These are phyloP conservation scores for Lepidurus couesii DNA, from an alignment of 1,140 invertebrate species.

Conservation along the genomic window DNA sequence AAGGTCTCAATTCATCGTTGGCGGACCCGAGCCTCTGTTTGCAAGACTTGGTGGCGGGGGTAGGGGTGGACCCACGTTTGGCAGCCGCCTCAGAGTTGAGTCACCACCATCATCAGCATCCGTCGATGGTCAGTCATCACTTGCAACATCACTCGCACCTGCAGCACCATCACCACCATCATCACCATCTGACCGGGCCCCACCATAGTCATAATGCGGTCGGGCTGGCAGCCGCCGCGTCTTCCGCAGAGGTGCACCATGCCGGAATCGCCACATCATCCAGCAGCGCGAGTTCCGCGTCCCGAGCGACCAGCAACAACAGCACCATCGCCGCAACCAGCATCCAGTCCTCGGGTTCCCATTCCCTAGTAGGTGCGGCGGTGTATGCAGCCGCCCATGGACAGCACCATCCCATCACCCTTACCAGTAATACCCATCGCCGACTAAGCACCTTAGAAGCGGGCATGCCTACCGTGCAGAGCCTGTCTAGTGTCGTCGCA, in stretches of 20 bases:
- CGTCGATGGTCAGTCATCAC: slow-evolving; percentile 28
- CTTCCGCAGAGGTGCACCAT: neutral
- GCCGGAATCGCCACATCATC: neutral
- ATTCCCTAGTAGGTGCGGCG: slow-evolving; percentile 10
- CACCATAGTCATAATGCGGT: slow-evolving; percentile 14
- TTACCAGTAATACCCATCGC: neutral
- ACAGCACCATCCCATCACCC: slow-evolving; percentile 8
- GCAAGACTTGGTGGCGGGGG: slow-evolving; percentile 34
- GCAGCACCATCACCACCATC: slow-evolving; percentile 24
- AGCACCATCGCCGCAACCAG: slow-evolving; percentile 24
- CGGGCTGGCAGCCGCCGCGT: neutral
- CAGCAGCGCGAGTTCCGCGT: neutral
- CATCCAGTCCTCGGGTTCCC: slow-evolving; percentile 1
- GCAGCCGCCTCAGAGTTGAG: slow-evolving; percentile 3
- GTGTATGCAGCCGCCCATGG: slow-evolving; percentile 12
- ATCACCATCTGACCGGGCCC: slow-evolving; percentile 20
- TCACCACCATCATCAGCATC: slow-evolving; percentile 20
- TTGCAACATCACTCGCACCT: slow-evolving; percentile 30
- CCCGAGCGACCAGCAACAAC: slow-evolving; percentile 1
- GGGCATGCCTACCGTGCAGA: neutral
- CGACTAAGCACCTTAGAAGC: neutral
- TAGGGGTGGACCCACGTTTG: slow-evolving; percentile 23
- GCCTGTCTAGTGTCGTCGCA: neutral
- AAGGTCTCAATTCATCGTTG: slow-evolving; percentile 29
- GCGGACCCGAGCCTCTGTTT: slow-evolving; percentile 29